Evolutionary conservation across 2,113 vertebrate genomes (phyloP).

Genomic region (Atractosteus spatula): DNA sequence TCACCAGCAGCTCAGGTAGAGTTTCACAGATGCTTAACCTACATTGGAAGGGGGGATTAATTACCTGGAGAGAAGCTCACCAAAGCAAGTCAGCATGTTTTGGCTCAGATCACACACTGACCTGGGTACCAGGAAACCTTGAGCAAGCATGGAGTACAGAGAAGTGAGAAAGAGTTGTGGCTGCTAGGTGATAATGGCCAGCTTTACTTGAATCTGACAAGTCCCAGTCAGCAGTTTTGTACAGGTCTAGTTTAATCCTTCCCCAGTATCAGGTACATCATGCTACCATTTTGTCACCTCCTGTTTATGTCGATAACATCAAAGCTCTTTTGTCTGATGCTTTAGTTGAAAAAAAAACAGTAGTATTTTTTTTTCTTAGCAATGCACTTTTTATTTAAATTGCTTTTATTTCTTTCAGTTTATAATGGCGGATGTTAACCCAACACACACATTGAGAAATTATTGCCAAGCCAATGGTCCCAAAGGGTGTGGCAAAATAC

Average conservation of each 20-base stretch:
- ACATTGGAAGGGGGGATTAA: constrained; percentile 73
- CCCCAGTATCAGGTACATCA: neutral
- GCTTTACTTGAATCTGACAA: constrained; percentile 26
- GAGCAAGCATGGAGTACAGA: constrained; percentile 14
- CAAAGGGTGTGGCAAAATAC: too few relatives aligned
- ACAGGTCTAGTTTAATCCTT: constrained; percentile 23
- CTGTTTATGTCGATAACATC: too few relatives aligned
- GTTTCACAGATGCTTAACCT: constrained; percentile 73
- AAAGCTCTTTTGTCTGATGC: too few relatives aligned
- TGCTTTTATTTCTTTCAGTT: too few relatives aligned
- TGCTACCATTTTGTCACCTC: too few relatives aligned
- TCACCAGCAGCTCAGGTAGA: constrained; percentile 18
- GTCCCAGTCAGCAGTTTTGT: constrained; percentile 49
- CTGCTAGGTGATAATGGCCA: constrained; percentile 28
- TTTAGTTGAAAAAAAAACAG: too few relatives aligned
- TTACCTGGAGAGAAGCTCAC: constrained; percentile 52
- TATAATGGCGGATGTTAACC: too few relatives aligned
- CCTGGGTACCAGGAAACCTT: constrained; percentile 32
- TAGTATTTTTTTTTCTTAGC: too few relatives aligned
- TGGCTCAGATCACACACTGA: constrained; percentile 54
- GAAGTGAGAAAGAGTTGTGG: constrained; percentile 40
- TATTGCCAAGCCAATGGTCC: too few relatives aligned
- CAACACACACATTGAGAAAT: too few relatives aligned
- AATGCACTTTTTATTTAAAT: too few relatives aligned
- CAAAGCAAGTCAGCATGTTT: constrained; percentile 62